Percentiles rank a stretch among this genome's conserved stretches.
These are phyloP conservation scores for Podarcis raffonei DNA, from an alignment of 2,113 vertebrate species.

Conservation along the genomic window DNA sequence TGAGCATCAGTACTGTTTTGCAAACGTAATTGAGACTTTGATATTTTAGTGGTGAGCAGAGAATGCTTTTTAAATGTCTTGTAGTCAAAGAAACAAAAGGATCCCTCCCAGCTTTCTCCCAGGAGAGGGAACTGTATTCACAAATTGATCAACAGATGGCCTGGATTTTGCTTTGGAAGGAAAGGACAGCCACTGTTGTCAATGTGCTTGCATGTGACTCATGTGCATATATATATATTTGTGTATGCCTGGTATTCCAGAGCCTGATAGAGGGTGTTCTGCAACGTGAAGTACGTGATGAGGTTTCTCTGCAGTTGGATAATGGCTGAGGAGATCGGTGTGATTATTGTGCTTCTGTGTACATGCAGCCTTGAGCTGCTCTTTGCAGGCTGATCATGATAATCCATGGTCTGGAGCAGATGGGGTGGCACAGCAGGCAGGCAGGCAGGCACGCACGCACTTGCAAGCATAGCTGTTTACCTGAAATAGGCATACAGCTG, in stretches of 20 bases:
- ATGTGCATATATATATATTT: neutral
- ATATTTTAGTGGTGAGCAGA: neutral
- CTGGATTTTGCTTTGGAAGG: conserved; percentile 47
- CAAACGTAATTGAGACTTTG: conserved; percentile 33
- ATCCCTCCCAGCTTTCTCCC: conserved; percentile 15
- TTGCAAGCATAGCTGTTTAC: neutral
- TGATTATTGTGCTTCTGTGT: conserved; percentile 6
- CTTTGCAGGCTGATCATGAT: neutral
- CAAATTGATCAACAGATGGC: conserved; percentile 60
- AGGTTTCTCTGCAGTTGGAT: neutral
- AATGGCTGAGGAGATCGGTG: neutral
- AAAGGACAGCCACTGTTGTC: neutral
- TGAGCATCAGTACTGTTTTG: neutral
- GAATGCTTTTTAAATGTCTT: conserved; percentile 48
- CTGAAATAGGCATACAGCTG: neutral
- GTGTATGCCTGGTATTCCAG: rapidly evolving
- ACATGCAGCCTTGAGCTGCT: conserved; percentile 1
- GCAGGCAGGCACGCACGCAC: neutral
- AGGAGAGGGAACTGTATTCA: conserved; percentile 44
- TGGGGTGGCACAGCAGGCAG: neutral
- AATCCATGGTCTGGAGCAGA: conserved; percentile 5
- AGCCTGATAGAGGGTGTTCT: neutral
- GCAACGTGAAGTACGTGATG: neutral
- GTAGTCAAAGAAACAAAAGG: conserved; percentile 39
- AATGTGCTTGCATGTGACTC: conserved; percentile 38